Base-by-base conservation (phyloP, 2,888 invertebrate genomes). In the Dasysyrphus tricinctus region DNA sequence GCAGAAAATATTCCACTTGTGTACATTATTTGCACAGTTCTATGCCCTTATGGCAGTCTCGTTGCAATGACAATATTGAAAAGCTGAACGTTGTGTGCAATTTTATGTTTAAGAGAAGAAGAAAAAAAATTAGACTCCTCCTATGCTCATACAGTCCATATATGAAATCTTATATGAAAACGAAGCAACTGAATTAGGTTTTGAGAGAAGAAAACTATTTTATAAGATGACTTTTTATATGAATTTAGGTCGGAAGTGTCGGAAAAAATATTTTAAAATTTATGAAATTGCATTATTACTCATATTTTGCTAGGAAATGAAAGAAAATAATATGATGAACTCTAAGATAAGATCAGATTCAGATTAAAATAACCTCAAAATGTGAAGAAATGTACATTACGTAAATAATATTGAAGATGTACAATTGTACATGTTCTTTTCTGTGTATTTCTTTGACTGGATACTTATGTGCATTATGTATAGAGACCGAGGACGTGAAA, bases 1-100 rank as follows among this genome's bases (percentile, higher is more conserved):
- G 80, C 84, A 85, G 84, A 85, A 85, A 85, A 80, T 85, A 80
- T 85, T 80, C 76, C 80, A 85, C 84, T 80, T 85, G 72, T 76
- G 76, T 76, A 80, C 80, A 80, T 85, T 80, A 80, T 80, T 85
- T 80, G 80, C 75, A 85, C 80, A 85, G 76, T 77, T 76, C 67
- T 76, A 76, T 80, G 84, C 47, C 84, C 76, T 79, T 77, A 76
- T 85, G 59, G 80, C 67, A 80, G 80, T 76, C 39, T 73, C 67
- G 76, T 69, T 77, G 72, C 74, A 69, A 73, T 73, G 84, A 80
- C 80, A 76, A 73, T 85, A 80, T 80, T 84, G 80, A 74, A 72
- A 74, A 73, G 78, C 74, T 74, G 83, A 54, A 83, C 70, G 74
- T 75, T 83, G 57, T 83, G 74, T 83, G 79, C 39, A 70, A 42